Percentiles rank a stretch among this genome's conserved stretches.
Evolutionary conservation across 2,888 invertebrate species (phyloP).

Genomic region (Ectropis crepuscularia): DNA sequence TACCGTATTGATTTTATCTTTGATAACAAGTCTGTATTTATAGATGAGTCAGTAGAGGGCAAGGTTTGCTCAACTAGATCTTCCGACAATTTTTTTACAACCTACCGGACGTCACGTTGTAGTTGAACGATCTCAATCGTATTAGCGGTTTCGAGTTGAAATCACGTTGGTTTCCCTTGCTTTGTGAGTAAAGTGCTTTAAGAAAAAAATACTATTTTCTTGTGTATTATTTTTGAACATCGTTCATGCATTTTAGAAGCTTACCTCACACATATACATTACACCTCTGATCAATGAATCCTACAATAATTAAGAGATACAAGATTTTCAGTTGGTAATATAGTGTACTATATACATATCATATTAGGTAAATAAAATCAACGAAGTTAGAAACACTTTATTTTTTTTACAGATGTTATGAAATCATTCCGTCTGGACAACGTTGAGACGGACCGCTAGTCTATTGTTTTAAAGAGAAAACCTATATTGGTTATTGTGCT

Average conservation of each 20-base stretch:
- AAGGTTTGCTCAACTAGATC: constrained; percentile 54
- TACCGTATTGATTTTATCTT: constrained; percentile 63
- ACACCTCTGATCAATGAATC: no score
- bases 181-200: constrained; percentile 24
- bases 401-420: no score
- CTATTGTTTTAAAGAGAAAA: no score
- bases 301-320: no score
- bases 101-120: constrained; percentile 76
- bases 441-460: no score
- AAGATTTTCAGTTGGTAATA: no score
- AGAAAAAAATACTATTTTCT: neutral
- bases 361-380: no score
- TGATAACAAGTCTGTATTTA: constrained; percentile 59
- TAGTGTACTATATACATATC: no score
- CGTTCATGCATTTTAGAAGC: neutral
- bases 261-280: no score
- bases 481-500: no score
- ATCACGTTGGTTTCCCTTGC: constrained; percentile 39
- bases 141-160: constrained; percentile 56
- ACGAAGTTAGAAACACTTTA: no score
- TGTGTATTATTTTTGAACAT: constrained; percentile 7
- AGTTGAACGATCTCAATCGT: constrained; percentile 74
- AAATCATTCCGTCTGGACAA: no score
- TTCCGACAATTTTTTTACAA: constrained; percentile 55
- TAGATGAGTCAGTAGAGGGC: constrained; percentile 63